These are phyloP conservation scores for Uromys caudimaculatus DNA, from an alignment of 2,797 vertebrate species.

Conservation along the genomic window DNA sequence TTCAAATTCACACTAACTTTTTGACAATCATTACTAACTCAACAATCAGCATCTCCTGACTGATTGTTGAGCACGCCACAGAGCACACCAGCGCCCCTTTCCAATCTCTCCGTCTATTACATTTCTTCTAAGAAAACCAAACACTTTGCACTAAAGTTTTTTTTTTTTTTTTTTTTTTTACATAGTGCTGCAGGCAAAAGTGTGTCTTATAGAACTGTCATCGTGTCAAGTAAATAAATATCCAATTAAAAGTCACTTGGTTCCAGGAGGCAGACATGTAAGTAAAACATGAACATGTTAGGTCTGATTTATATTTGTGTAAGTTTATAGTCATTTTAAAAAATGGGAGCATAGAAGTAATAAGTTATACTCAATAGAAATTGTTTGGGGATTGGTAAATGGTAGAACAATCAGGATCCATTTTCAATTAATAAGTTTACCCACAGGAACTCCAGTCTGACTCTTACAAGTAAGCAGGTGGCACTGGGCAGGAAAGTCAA, in stretches of 20 bases:
- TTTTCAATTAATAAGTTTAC: slow-evolving; percentile 60
- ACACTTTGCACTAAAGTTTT: not conserved
- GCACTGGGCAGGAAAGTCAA: slow-evolving; percentile 66
- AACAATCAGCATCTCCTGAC: not conserved
- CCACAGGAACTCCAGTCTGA: slow-evolving; percentile 11
- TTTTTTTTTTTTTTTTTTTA: slow-evolving; percentile 2
- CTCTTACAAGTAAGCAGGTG: slow-evolving; percentile 59
- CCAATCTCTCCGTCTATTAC: not conserved
- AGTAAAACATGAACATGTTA: slow-evolving; percentile 61
- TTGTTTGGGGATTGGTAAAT: slow-evolving; percentile 45
- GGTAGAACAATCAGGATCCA: slow-evolving; percentile 58
- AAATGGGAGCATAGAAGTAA: slow-evolving; percentile 35
- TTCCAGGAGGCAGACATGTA: slow-evolving; percentile 54
- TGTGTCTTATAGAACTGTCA: slow-evolving; percentile 26
- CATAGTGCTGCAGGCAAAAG: not conserved
- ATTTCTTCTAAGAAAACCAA: not conserved
- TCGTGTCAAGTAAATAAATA: slow-evolving; percentile 45
- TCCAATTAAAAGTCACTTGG: slow-evolving; percentile 53
- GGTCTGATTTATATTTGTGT: slow-evolving; percentile 36
- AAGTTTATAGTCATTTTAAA: slow-evolving; percentile 59
- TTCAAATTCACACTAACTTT: not conserved
- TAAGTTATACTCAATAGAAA: slow-evolving; percentile 60
- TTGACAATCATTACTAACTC: not conserved
- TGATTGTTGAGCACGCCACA: not conserved
- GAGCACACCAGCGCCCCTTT: not conserved